phyloP scores from a whole-genome alignment of 2,113 vertebrate species.

The Corythaeola cristata region DNA sequence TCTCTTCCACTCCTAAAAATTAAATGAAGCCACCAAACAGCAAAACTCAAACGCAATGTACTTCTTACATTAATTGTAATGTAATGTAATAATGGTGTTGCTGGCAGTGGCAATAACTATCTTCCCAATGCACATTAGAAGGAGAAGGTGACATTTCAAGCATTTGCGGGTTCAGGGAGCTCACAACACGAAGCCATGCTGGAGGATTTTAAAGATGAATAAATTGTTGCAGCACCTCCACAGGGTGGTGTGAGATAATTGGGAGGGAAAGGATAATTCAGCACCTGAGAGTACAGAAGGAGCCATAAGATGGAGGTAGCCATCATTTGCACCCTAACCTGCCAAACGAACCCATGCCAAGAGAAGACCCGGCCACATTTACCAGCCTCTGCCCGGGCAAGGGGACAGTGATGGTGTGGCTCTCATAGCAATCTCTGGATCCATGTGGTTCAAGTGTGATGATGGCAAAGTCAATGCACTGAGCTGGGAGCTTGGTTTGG shows the following conservation, averaged over 20 bases:
- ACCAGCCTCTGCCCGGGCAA: neutral
- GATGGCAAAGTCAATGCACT: neutral
- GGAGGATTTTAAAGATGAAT: neutral
- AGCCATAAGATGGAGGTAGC: fast-evolving
- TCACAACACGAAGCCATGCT: neutral
- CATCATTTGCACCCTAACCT: neutral
- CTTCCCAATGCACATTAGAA: neutral
- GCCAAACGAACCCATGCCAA: fast-evolving
- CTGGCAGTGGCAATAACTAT: neutral
- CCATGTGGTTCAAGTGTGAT: neutral
- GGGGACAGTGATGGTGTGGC: neutral
- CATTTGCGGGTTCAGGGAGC: neutral
- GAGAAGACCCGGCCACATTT: neutral
- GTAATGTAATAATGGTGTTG: too few relatives aligned
- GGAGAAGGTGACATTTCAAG: neutral
- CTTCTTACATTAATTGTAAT: neutral
- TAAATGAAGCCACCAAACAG: neutral
- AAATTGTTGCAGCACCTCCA: neutral
- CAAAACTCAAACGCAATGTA: neutral
- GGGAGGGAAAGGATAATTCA: neutral
- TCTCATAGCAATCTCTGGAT: fast-evolving
- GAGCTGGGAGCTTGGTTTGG: neutral
- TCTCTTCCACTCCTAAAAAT: neutral
- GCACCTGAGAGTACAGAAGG: neutral
- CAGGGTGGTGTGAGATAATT: neutral